These are phyloP conservation scores for Caranx melampygus DNA, from an alignment of 2,113 vertebrate genomes.

Conservation along the genomic window DNA sequence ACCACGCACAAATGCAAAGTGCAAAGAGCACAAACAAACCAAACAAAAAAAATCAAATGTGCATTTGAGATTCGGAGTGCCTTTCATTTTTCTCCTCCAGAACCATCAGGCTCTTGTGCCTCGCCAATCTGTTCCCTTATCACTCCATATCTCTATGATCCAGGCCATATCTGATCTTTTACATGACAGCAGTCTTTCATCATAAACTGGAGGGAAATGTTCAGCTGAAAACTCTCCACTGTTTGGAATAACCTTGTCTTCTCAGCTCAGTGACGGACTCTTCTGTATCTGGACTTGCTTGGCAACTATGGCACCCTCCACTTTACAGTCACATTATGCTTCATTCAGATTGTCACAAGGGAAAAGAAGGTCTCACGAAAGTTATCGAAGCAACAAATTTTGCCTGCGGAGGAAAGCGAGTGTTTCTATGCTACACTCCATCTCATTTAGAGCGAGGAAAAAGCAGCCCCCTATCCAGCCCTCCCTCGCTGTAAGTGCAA, in stretches of 20 bases:
- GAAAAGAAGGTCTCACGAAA: conserved; percentile 27
- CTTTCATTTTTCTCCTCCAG: conserved; percentile 32
- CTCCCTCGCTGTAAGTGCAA: conserved; percentile 52
- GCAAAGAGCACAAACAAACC: neutral
- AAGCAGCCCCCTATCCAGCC: conserved; percentile 20
- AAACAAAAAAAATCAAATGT: conserved; percentile 30
- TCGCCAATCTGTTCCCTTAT: conserved; percentile 33
- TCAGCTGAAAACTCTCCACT: conserved; percentile 26
- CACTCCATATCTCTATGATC: conserved; percentile 33
- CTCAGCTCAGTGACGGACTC: conserved; percentile 19
- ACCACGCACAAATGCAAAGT: conserved; percentile 37
- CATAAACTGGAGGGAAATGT: conserved; percentile 38
- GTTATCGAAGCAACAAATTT: conserved; percentile 39
- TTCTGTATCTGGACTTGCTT: conserved; percentile 15
- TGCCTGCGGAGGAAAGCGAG: conserved; percentile 42
- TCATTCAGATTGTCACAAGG: conserved; percentile 50
- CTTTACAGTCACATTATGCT: conserved; percentile 30
- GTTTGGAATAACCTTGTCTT: conserved; percentile 35
- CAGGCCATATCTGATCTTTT: conserved; percentile 42
- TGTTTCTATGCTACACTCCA: conserved; percentile 22
- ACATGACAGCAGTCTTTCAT: conserved; percentile 49
- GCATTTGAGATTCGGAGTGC: conserved; percentile 23
- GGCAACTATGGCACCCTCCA: conserved; percentile 21
- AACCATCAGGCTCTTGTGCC: conserved; percentile 24
- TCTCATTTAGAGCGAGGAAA: conserved; percentile 45